Conservation (phyloP, 2,888 invertebrate genomes). For the Hylaea fasciaria region DNA sequence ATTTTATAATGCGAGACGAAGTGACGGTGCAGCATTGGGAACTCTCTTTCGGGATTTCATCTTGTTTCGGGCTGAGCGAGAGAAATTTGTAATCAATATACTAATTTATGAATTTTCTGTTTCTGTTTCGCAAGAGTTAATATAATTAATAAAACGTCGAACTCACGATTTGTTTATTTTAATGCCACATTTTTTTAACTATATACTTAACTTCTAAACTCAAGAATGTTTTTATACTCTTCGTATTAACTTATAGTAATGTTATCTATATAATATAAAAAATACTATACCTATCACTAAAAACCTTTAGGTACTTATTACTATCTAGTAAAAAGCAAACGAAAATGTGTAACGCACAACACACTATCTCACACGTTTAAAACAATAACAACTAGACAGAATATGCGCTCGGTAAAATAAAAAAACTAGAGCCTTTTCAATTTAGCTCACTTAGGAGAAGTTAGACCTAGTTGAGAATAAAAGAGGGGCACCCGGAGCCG, state of each 20-base stretch:
- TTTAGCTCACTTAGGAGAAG: conserved; percentile 5
- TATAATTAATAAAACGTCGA: neutral
- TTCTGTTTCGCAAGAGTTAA: neutral
- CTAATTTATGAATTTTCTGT: conserved; percentile 10
- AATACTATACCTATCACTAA: too few species aligned
- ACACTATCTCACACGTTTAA: neutral
- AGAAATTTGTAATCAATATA: conserved; percentile 37
- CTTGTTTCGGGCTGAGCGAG: conserved; percentile 46
- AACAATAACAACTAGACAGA: neutral
- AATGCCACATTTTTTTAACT: too few species aligned
- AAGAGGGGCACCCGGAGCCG: conserved; percentile 15
- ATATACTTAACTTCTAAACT: too few species aligned
- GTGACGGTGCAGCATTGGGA: conserved; percentile 68
- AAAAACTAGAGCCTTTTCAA: neutral
- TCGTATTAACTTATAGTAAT: too few species aligned
- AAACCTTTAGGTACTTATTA: too few species aligned
- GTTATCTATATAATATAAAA: too few species aligned
- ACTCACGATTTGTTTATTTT: too few species aligned
- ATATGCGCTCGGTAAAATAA: neutral
- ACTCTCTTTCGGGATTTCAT: conserved; percentile 62
- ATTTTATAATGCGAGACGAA: conserved; percentile 80
- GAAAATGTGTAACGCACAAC: too few species aligned
- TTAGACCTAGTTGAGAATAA: conserved; percentile 19
- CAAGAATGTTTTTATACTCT: too few species aligned
- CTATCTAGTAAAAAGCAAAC: too few species aligned